Base-by-base conservation (phyloP, 2,113 vertebrate species). In the Myocastor coypus region DNA sequence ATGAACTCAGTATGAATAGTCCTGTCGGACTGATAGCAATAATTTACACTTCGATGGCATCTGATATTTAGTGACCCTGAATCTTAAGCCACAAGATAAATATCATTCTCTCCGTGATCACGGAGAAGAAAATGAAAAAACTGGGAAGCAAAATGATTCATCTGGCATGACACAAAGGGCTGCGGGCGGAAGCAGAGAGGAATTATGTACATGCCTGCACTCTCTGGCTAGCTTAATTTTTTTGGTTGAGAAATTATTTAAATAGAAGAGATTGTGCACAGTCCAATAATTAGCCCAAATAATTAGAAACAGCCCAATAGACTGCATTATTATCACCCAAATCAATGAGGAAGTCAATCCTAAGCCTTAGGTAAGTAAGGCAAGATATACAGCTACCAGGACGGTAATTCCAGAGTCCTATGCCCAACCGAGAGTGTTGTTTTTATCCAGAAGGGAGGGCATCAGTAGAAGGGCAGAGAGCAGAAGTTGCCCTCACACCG, bases 221-320 rank as follows among this genome's bases (percentile, higher is more conserved):
- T 84, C 83, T 59, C 75, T 11, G n/a, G 40, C 91, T 42, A 68
- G 28, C 50, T 93, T 83, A 59, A 71, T 85, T 69, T 55, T 69
- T 95, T 84, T 28, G 69, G 52, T 91, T 91, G 94, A 94, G 94
- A 97, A 97, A 96, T 87, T 91, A 91, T 97, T 84, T 87, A 37
- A 89, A 95, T 85, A 78, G 87, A 87, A 81, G 52, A 92, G 86
- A 88, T 92, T 90, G 86, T 88, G 64, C 73, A 91, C 91, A 96
- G 91, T 91, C 92, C 89, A 96, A 94, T 96, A 94, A 95, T 97
- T 94, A 95, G 91, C 94, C 73, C 77, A 95, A 97, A 96, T 96
- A 97, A 97, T 97, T 92, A 95, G 94, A 83, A 96, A 83, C 86
- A 87, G 59, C 81, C 97, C 96, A 96, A 87, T 59, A 93, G 96